A percentile compares a stretch with the other conserved stretches of the same genome.
These are phyloP conservation scores for Chionis minor DNA, from an alignment of 2,113 vertebrate genomes.

Conservation along the genomic window DNA sequence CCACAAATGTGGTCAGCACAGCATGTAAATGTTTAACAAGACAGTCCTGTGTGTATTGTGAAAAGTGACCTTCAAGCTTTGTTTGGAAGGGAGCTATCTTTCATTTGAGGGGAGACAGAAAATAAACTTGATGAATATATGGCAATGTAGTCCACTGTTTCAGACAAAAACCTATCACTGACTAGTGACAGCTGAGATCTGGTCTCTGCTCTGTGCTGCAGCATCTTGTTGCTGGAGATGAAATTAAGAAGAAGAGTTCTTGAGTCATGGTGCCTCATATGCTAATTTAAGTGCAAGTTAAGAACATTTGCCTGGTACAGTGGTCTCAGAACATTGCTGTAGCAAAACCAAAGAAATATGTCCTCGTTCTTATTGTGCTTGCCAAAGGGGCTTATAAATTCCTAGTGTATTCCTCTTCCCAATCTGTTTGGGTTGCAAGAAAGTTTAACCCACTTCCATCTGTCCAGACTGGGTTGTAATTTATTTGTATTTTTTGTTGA, in stretches of 20 bases:
- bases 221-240: not conserved
- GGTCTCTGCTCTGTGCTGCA: not conserved
- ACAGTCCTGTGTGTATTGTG: not conserved
- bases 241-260: not conserved
- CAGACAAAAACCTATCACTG: not conserved
- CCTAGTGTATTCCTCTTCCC: not conserved
- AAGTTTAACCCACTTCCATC: not conserved
- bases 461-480: not conserved
- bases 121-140: not conserved
- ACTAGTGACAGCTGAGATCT: not conserved
- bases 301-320: not conserved
- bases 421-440: not conserved
- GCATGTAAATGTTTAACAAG: rapidly evolving
- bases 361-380: not conserved
- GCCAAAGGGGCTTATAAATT: not conserved
- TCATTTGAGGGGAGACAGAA: not conserved
- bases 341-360: not conserved
- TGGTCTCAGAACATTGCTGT: not conserved
- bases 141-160: not conserved
- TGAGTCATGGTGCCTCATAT: not conserved
- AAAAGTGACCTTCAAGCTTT: not conserved
- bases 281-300: not conserved
- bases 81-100: not conserved
- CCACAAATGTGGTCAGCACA: not conserved
- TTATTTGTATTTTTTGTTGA: not conserved